Conservation (phyloP, 2,113 vertebrate species). For the Campylomormyrus tamandua region DNA sequence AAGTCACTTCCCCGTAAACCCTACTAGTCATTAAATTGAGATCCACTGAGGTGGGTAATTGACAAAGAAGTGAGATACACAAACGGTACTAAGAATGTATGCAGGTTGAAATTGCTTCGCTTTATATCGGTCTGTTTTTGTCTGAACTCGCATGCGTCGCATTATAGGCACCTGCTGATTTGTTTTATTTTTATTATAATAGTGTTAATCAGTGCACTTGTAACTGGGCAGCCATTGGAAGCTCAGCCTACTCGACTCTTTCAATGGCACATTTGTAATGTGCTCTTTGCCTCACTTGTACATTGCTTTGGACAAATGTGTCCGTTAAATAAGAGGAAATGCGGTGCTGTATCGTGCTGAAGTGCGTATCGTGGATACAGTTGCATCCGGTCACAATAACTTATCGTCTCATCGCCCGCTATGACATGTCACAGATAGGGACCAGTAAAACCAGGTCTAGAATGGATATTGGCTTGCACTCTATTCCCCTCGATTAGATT, state of each 20-base stretch:
- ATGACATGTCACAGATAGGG: not conserved
- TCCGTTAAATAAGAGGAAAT: not conserved
- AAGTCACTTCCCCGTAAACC: not conserved
- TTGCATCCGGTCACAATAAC: not conserved
- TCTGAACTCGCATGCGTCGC: not conserved
- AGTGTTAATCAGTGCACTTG: not conserved
- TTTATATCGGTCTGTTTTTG: not conserved
- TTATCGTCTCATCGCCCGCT: not conserved
- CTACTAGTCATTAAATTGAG: not conserved
- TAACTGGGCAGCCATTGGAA: not conserved
- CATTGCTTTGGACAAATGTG: not conserved
- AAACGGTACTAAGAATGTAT: not conserved
- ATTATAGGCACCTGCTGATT: not conserved
- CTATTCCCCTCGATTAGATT: not conserved
- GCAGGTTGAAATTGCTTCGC: not conserved
- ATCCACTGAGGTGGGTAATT: not conserved
- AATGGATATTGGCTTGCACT: not conserved
- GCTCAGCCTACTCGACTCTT: not conserved
- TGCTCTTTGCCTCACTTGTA: not conserved
- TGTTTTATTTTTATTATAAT: not conserved
- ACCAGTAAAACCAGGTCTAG: not conserved
- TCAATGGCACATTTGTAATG: not conserved
- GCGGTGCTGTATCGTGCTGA: not conserved
- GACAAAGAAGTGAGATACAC: not conserved
- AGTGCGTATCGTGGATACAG: not conserved